A percentile compares a stretch with the other conserved stretches of the same genome.
Evolutionary conservation across 2,888 invertebrate genomes (phyloP).

Genomic region (Entomobrya multifasciata): DNA sequence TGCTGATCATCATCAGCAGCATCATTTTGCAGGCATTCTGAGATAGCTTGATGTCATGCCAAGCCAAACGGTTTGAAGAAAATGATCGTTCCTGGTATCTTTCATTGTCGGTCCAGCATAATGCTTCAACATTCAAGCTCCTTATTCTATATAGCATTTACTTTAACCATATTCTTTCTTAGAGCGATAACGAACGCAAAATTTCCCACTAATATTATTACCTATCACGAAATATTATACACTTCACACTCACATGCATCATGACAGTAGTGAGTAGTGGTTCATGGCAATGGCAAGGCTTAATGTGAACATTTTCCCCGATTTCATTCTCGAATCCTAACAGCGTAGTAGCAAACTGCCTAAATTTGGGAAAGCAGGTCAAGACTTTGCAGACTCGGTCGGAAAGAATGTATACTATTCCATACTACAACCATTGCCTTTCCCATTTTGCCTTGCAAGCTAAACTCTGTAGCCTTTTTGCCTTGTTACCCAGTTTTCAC

Average conservation of each 20-base stretch:
- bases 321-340: slow-evolving; percentile 2
- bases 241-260: neutral
- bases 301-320: slow-evolving; percentile 31
- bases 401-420: slow-evolving; percentile 27
- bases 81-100: slow-evolving; percentile 24
- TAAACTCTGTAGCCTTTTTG: slow-evolving; percentile 36
- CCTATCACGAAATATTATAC: neutral
- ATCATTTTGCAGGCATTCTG: neutral
- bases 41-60: slow-evolving; percentile 15
- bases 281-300: neutral
- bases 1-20: slow-evolving; percentile 18
- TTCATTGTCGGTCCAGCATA: slow-evolving; percentile 15
- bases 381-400: slow-evolving; percentile 78
- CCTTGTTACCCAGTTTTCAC: slow-evolving; percentile 58
- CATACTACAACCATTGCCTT: too few species aligned
- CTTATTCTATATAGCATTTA: slow-evolving; percentile 29
- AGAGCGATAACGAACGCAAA: neutral
- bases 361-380: slow-evolving; percentile 72
- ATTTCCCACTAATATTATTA: slow-evolving; percentile 21
- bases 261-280: neutral
- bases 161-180: neutral
- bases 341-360: neutral
- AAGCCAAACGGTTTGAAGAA: neutral
- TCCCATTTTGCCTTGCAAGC: neutral
- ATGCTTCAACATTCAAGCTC: slow-evolving; percentile 21